Base-by-base conservation (phyloP, 2,888 invertebrate species). In the Synanthedon andrenaeformis region DNA sequence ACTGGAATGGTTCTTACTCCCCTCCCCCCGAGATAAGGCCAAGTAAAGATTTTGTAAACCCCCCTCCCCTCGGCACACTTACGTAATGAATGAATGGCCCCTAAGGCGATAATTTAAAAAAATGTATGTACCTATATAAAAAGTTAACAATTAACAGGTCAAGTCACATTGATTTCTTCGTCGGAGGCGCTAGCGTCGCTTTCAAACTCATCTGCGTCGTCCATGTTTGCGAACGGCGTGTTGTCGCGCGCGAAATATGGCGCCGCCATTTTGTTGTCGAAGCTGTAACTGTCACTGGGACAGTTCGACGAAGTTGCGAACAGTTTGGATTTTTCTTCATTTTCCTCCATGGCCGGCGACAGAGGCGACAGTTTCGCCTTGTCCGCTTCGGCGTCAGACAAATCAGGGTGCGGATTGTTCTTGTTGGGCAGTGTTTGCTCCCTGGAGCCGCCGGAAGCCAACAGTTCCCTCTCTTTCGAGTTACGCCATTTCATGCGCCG, bases 401-500 rank as follows among this genome's bases (percentile, higher is more conserved):
- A 84, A 74, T 97, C 97, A 0, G 97, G 97, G 77, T 97, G 96
- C 0, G 97, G 97, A 78, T 97, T 98, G 88, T 96, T 97, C 77
- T 98, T 98, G 79, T 96, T 98, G 0, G 98, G 98, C 23, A 98
- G 86, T 0, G 98, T 98, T 79, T 97, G 97, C 71, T 98, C 98
- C 35, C 98, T 90, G 6, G 96, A 96, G 2, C 98, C 98, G 0
- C 98, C 98, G 17, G 93, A 93, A 0, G 98, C 97, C 23, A 98
- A 87, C 0, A 98, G 90, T 79, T 98, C 98, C 41, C 98, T 90
- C 78, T 98, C 98, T 83, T 98, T 98, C 4, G 96, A 97, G 82
- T 99, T 99, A 54, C 99, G 91, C 98, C 98, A 98, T 81, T 97
- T 99, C 98, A 99, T 99, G 54, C 98, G 93, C 0, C 98, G 92